A percentile compares a stretch with the other conserved stretches of the same genome.
These are phyloP conservation scores for Leptopterna dolabrata DNA, from an alignment of 2,888 invertebrate genomes.

Conservation along the genomic window DNA sequence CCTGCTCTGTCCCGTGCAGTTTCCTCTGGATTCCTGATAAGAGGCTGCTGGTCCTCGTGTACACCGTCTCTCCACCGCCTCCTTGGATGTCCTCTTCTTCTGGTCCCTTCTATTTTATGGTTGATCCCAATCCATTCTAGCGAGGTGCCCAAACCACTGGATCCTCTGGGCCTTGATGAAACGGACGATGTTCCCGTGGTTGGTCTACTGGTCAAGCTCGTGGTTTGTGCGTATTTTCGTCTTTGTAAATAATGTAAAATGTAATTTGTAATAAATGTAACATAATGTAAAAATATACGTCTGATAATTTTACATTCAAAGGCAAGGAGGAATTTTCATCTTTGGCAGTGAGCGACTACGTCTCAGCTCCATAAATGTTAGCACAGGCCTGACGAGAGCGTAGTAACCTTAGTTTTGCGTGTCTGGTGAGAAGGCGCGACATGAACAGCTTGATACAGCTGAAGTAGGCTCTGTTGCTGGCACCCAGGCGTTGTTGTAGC, in stretches of 20 bases:
- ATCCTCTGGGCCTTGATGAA: neutral
- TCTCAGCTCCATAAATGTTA: too few relatives aligned
- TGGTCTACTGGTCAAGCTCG: neutral
- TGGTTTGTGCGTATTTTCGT: neutral
- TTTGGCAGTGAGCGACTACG: too few relatives aligned
- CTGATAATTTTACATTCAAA: neutral
- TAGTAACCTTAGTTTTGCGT: neutral
- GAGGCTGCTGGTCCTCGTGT: neutral
- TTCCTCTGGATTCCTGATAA: neutral
- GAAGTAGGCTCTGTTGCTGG: neutral
- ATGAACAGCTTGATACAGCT: neutral
- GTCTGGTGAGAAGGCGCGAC: neutral
- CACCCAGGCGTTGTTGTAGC: neutral
- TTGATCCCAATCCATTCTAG: neutral
- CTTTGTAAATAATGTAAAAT: neutral
- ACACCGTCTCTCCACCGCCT: neutral
- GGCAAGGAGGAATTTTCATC: neutral
- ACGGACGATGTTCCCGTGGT: neutral
- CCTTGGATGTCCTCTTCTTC: too few relatives aligned
- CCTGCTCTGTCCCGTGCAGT: neutral
- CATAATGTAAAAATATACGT: neutral
- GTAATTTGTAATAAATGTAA: neutral
- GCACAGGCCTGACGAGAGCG: too few relatives aligned
- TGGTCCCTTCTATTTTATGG: neutral
- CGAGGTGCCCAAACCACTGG: neutral